A percentile compares a stretch with the other conserved stretches of the same genome.
phyloP scores from a whole-genome alignment of 2,113 vertebrate species.

The Anolis sagrei region DNA sequence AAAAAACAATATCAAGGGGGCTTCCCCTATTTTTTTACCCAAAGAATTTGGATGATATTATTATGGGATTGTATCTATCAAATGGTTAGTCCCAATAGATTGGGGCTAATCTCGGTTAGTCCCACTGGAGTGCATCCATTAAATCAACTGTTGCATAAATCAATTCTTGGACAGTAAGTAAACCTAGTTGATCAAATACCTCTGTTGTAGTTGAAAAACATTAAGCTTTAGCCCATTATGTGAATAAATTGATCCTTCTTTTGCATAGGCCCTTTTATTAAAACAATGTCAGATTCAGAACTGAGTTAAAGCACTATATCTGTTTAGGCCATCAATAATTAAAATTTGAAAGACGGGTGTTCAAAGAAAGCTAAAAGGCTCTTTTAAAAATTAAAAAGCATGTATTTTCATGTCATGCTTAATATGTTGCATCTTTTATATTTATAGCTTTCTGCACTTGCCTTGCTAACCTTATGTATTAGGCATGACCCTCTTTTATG shows the following conservation, averaged over 20 bases:
- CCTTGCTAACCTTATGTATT: background rate
- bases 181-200: no score
- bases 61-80: background rate
- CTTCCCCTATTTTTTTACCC: no score
- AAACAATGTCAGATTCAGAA: conserved; percentile 10
- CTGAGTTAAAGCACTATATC: background rate
- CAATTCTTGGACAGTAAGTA: no score
- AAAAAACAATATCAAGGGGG: no score
- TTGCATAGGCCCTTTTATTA: background rate
- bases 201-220: no score
- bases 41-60: background rate
- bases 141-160: no score
- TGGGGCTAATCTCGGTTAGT: no score
- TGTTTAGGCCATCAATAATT: background rate
- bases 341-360: background rate
- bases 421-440: background rate
- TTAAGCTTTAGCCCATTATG: background rate
- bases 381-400: background rate
- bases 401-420: background rate
- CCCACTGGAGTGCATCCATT: no score
- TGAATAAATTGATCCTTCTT: background rate
- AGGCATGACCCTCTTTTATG: background rate
- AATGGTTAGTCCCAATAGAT: no score
- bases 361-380: background rate
- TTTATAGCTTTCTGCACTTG: conserved; percentile 6